A percentile compares a stretch with the other conserved stretches of the same genome.
phyloP scores from a whole-genome alignment of 2,113 vertebrate species.

The Engraulis encrasicolus region DNA sequence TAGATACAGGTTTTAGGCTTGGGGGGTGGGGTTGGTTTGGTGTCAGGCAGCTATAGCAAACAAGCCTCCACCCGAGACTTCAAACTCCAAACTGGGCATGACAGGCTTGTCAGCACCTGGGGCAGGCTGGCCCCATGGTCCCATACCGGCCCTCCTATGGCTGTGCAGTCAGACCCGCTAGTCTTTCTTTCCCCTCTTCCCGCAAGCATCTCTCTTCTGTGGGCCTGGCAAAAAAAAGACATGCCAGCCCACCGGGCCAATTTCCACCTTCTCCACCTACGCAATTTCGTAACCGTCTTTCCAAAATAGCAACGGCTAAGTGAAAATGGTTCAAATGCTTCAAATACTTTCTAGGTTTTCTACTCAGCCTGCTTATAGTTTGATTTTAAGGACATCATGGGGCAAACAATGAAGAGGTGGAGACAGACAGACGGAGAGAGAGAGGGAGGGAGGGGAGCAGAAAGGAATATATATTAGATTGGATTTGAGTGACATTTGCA shows the following conservation, averaged over 20 bases:
- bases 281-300: neutral
- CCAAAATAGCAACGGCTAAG: neutral
- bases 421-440: conserved; percentile 70
- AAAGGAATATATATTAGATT: neutral
- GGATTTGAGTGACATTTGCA: conserved; percentile 73
- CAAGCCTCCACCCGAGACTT: neutral
- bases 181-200: neutral
- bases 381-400: neutral
- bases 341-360: too few species aligned
- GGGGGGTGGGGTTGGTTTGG: neutral
- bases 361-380: neutral
- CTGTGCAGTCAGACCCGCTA: conserved; percentile 41
- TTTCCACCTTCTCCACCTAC: neutral
- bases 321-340: neutral
- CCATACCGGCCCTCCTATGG: conserved; percentile 6
- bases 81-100: neutral
- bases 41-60: neutral
- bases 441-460: conserved; percentile 53
- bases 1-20: too few species aligned
- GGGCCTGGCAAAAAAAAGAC: neutral
- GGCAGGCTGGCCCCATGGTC: too few species aligned
- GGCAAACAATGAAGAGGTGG: conserved; percentile 65
- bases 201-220: neutral
- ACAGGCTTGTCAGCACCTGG: conserved; percentile 21
- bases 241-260: too few species aligned